Base-by-base conservation (phyloP, 2,797 vertebrate genomes). In the Serranus cabrilla region DNA sequence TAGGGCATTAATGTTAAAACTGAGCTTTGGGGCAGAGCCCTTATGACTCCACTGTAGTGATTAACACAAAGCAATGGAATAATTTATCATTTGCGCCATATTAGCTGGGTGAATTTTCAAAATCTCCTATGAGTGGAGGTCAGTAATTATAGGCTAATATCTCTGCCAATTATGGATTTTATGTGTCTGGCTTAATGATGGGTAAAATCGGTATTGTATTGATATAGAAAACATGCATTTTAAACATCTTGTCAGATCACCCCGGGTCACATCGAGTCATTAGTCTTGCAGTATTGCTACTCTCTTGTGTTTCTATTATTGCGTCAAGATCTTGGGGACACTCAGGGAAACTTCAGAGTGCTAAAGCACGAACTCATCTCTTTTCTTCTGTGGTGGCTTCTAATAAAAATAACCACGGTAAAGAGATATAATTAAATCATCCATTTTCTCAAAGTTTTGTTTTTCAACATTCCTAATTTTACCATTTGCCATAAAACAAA, bases 21-120 rank as follows among this genome's bases (percentile, higher is more conserved):
- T 92, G 87, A 93, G 94, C 92, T 93, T 93, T 86, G 84, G 91
- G 94, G 93, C 92, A 88, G 51, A 89, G 88, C 90, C 92, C 93
- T 94, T 89, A 82, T 94, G 94, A 95, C 94, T 95, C 88, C 77
- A 84, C 89, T 87, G 87, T 90, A 88, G 93, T 92, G 92, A 95
- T 95, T 94, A 95, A 94, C 93, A 94, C 90, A 89, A 88, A 93
- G 92, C 92, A 93, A 91, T 93, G 87, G 91, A 95, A 95, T 94
- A 93, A 95, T 95, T 93, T 93, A 95, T 94, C 87, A 94, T 89
- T 89, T 85, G 81, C 58, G 72, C 81, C 76, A 78, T 83, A 91
- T 89, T 93, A 93, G 87, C 89, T 69, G 62, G 60, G 72, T 78
- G 89, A 86, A 87, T 89, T 94, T 92, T 88, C 67, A 81, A 91